Evolutionary conservation across 2,888 invertebrate genomes (phyloP).

Genomic region (Tetheella fluctuosa): DNA sequence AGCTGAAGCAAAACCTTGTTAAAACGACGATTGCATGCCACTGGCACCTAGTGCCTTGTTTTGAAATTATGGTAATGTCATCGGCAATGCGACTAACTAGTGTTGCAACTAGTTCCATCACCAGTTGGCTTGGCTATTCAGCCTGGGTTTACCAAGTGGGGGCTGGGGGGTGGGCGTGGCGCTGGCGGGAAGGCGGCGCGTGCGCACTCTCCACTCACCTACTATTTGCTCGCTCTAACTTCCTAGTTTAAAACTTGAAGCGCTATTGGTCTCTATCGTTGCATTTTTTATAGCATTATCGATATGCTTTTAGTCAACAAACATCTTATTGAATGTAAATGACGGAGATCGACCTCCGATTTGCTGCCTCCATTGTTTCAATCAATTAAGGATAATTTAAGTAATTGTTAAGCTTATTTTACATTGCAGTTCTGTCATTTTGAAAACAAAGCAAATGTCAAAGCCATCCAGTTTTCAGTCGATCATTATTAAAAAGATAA

Average conservation of each 20-base stretch:
- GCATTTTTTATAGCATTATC: not conserved
- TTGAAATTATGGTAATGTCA: conserved; percentile 14
- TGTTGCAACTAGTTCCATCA: conserved; percentile 4
- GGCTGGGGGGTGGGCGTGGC: conserved; percentile 26
- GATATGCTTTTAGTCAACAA: not conserved
- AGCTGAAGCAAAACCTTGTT: not conserved
- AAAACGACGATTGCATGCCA: not conserved
- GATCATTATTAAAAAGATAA: not conserved
- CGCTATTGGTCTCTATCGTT: not conserved
- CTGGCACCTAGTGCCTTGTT: not conserved
- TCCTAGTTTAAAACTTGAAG: conserved; percentile 25
- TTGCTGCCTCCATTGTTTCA: conserved; percentile 1
- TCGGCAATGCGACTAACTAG: not conserved
- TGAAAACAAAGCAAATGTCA: not conserved
- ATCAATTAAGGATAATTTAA: not conserved
- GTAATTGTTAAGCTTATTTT: not conserved
- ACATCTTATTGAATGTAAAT: conserved; percentile 6
- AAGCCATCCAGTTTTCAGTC: not conserved
- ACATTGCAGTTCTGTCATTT: not conserved
- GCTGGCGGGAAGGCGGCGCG: conserved; percentile 48
- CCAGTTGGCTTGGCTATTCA: conserved; percentile 11
- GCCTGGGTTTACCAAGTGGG: conserved; percentile 21
- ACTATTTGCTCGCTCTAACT: conserved; percentile 35
- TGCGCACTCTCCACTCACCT: conserved; percentile 39
- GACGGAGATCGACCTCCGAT: not conserved